Evolutionary conservation across 2,888 invertebrate genomes (phyloP).

Genomic region (Barypeithes pellucidus): DNA sequence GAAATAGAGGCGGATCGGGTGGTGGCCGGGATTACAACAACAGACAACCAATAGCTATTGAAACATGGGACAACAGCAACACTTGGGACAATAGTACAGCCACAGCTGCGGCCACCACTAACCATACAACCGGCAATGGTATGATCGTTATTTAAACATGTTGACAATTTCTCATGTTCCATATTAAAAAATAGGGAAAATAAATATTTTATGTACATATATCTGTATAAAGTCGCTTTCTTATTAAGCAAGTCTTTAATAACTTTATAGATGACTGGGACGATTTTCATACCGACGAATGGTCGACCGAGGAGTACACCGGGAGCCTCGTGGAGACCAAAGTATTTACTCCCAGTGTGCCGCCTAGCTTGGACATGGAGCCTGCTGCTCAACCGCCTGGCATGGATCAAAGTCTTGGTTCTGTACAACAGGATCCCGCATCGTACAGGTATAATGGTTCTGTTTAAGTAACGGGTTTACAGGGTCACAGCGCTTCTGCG

Average conservation of each 20-base stretch:
- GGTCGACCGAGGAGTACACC: constrained; percentile 91
- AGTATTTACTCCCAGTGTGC: constrained; percentile 86
- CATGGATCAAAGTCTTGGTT: constrained; percentile 32
- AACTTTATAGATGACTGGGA: constrained; percentile 75
- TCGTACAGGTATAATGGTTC: constrained; percentile 22
- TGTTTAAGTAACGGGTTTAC: too few relatives aligned
- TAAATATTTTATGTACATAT: too few relatives aligned
- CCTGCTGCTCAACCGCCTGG: constrained; percentile 32
- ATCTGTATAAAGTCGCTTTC: too few relatives aligned
- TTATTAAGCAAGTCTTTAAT: too few relatives aligned
- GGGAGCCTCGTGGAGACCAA: constrained; percentile 95
- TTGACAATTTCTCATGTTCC: too few relatives aligned
- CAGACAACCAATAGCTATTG: constrained; percentile 68
- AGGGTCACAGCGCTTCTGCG: too few relatives aligned
- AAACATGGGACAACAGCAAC: constrained; percentile 75
- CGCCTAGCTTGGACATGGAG: constrained; percentile 61
- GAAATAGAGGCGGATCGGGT: constrained; percentile 70
- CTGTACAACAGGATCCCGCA: constrained; percentile 29
- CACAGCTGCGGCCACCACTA: constrained; percentile 55
- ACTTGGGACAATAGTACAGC: constrained; percentile 66
- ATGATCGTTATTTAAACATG: not conserved
- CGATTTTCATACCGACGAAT: constrained; percentile 71
- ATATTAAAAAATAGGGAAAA: too few relatives aligned
- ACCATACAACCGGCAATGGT: constrained; percentile 36
- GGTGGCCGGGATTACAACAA: constrained; percentile 61